Percentiles rank a stretch among this genome's conserved stretches.
Evolutionary conservation across 2,113 vertebrate species (phyloP).

Genomic region (Python bivittatus): DNA sequence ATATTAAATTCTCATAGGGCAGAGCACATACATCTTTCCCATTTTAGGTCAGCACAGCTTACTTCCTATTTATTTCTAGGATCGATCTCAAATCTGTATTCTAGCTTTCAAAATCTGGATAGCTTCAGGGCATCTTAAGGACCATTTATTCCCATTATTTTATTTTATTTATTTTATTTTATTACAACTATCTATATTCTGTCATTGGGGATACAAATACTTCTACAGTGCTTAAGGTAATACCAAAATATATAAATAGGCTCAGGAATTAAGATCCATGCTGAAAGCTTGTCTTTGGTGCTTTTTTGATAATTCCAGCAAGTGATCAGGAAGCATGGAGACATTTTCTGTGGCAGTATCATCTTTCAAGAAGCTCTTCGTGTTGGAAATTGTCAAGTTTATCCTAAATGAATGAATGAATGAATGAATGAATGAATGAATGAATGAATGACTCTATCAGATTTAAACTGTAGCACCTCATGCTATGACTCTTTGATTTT

Average conservation of each 20-base stretch:
- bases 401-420: too few species aligned
- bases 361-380: neutral
- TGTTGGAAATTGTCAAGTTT: neutral
- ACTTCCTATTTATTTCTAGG: neutral
- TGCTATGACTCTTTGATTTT: neutral
- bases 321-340: neutral
- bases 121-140: neutral
- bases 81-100: neutral
- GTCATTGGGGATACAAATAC: neutral
- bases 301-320: neutral
- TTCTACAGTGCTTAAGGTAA: neutral
- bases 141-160: neutral
- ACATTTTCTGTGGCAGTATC: neutral
- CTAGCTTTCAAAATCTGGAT: neutral
- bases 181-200: neutral
- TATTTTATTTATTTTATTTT: neutral
- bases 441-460: neutral
- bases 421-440: neutral
- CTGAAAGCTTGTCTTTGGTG: neutral
- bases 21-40: neutral
- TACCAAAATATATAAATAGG: neutral
- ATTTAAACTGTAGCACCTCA: neutral
- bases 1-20: neutral
- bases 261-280: neutral
- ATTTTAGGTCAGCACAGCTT: neutral